phyloP scores from a whole-genome alignment of 1,140 invertebrate genomes.

The Drosophila truncata region DNA sequence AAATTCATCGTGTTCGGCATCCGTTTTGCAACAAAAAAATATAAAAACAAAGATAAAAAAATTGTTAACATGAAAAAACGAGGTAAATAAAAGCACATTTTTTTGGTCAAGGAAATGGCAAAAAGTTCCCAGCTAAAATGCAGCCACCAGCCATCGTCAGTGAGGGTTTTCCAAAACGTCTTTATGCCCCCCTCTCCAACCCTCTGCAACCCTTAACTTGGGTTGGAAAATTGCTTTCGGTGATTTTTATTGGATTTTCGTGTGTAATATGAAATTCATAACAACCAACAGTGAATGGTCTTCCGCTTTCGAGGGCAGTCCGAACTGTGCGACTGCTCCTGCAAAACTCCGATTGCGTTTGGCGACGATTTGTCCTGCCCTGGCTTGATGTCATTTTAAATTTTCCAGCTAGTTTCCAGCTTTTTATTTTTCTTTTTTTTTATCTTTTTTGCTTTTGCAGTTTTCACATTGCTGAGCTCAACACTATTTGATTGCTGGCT shows the following conservation, averaged over 20 bases:
- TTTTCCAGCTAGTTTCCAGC: conserved; percentile 48
- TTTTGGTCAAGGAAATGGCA: conserved; percentile 15
- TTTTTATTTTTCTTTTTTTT: conserved; percentile 1
- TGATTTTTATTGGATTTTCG: conserved; percentile 82
- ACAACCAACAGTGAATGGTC: conserved; percentile 59
- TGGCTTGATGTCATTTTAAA: conserved; percentile 60
- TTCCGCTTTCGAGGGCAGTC: conserved; percentile 10
- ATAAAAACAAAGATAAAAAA: neutral
- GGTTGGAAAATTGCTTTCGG: conserved; percentile 75
- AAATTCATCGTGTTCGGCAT: conserved; percentile 39
- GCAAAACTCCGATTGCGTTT: conserved; percentile 33
- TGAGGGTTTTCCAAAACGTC: conserved; percentile 31
- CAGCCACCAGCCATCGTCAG: conserved; percentile 6
- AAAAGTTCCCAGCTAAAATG: conserved; percentile 39
- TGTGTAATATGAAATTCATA: conserved; percentile 82
- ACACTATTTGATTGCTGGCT: conserved; percentile 71
- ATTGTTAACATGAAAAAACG: conserved; percentile 19
- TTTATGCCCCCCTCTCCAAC: conserved; percentile 16
- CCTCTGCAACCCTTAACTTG: neutral
- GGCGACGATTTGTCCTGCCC: conserved; percentile 39
- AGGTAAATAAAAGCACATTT: conserved; percentile 36
- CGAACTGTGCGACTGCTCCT: conserved; percentile 21
- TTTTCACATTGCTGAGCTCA: conserved; percentile 48
- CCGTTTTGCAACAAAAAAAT: conserved; percentile 6
- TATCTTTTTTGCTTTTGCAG: neutral